Evolutionary conservation across 2,888 invertebrate genomes (phyloP), one percentile per base, ranked within the genome.

Genomic region (Euspilapteryx auroguttella): DNA sequence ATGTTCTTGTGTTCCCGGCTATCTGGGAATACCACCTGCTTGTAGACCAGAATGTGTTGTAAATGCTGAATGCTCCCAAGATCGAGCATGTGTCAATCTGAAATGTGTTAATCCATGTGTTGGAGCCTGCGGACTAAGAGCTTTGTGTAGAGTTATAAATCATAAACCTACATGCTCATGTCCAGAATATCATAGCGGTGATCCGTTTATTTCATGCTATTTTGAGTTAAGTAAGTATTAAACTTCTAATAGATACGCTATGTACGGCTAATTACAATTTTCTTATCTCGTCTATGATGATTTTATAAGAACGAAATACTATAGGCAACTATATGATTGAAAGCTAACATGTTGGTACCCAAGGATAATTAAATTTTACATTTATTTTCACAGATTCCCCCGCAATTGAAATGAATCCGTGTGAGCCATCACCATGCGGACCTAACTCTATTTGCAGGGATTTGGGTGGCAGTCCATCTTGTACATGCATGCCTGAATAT

Each of bases 341-440:
- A n/a, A n/a, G n/a, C n/a, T n/a, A n/a, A n/a, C n/a, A n/a, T n/a
- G n/a, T n/a, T n/a, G n/a, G n/a, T n/a, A n/a, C n/a, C n/a, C n/a
- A n/a, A n/a, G n/a, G n/a, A n/a, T n/a, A n/a, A n/a, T n/a, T n/a
- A n/a, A n/a, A n/a, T n/a, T n/a, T n/a, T n/a, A n/a, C n/a, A 3
- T 25, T 21, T 25, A 13, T 27, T 27, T 7, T 37, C 24, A 3
- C 26, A 31, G 34, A 28, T 23, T 28, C 36, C 81, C 82, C 50
- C 31, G 41, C 54, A 32, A 38, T 57, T 31, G 48, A 58, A 27
- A 54, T 76, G 28, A 82, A 87, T 44, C 86, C 87, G 4, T 90
- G 90, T 46, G 78, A 78, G 39, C 88, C 89, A 25, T 85, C 86
- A 27, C 90, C 89, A 1, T 91, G 91, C 51, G 91, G 90, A 10